Conservation (phyloP, 2,113 vertebrate genomes). For the Nothoprocta pentlandii region DNA sequence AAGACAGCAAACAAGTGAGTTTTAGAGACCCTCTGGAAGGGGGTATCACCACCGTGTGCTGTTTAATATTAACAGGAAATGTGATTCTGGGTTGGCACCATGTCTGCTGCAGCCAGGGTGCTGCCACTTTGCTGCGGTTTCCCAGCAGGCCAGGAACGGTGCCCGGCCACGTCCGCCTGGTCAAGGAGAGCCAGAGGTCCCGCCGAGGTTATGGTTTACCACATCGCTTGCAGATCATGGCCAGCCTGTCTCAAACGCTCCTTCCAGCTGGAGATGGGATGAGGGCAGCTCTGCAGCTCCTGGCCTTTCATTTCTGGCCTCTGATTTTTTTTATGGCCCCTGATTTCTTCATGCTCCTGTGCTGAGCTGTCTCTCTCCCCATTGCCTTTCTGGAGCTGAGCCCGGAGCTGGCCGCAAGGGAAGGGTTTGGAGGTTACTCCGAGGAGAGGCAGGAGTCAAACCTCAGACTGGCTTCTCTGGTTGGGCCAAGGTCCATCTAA, state of each 20-base stretch:
- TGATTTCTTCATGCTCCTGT: background rate
- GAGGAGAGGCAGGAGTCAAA: background rate
- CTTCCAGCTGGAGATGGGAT: slow-evolving; percentile 21
- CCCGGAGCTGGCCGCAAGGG: slow-evolving; percentile 36
- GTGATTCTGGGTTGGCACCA: background rate
- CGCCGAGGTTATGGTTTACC: background rate
- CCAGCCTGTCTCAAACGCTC: background rate
- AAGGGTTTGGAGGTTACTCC: background rate
- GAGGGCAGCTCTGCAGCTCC: background rate
- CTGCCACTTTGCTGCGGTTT: background rate
- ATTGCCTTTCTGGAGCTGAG: background rate
- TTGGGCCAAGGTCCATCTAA: background rate
- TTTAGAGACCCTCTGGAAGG: background rate
- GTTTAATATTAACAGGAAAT: background rate
- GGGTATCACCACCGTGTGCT: background rate
- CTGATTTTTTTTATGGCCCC: background rate
- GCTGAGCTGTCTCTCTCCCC: background rate
- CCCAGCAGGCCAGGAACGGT: background rate
- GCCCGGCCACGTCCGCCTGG: rapidly evolving
- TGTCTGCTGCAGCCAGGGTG: background rate
- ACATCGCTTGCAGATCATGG: background rate
- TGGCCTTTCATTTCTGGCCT: slow-evolving; percentile 29
- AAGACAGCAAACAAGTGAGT: background rate
- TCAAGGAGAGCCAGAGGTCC: background rate
- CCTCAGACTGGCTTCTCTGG: background rate